phyloP scores from a whole-genome alignment of 1,140 invertebrate species.

The Meloidogyne chitwoodi region DNA sequence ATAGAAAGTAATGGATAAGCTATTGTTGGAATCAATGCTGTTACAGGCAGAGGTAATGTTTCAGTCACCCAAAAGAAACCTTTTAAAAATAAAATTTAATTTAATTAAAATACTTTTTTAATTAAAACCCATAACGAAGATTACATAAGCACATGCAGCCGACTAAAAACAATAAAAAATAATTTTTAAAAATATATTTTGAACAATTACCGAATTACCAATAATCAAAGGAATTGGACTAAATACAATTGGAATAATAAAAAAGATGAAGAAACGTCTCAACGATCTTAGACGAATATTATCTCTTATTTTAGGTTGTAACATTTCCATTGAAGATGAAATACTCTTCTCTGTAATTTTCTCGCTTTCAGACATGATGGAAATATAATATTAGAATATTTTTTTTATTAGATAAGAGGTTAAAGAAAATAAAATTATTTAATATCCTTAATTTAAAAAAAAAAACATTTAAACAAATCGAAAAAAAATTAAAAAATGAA shows the following conservation, averaged over 20 bases:
- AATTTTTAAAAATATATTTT: background rate
- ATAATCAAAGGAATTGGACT: background rate
- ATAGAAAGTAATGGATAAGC: conserved; percentile 60
- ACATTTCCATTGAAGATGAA: background rate
- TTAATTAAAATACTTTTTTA: background rate
- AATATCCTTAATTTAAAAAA: no score
- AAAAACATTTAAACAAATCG: no score
- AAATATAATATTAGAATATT: no score
- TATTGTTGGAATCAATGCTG: conserved; percentile 61
- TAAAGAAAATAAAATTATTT: no score
- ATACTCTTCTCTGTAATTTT: background rate
- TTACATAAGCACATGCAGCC: conserved; percentile 46
- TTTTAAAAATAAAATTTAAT: background rate
- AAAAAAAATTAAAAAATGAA: no score
- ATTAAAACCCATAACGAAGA: conserved; percentile 41
- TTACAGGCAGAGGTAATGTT: conserved; percentile 61
- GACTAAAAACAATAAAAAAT: conserved; percentile 43
- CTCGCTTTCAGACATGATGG: background rate
- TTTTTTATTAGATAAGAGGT: no score
- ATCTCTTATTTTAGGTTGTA: background rate
- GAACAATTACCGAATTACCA: background rate
- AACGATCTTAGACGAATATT: background rate
- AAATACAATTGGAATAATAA: background rate
- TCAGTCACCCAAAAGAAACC: conserved; percentile 61
- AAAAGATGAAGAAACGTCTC: background rate